A percentile compares a stretch with the other conserved stretches of the same genome.
Conservation (phyloP, 2,113 vertebrate species). For the Grammomys dolichurus region DNA sequence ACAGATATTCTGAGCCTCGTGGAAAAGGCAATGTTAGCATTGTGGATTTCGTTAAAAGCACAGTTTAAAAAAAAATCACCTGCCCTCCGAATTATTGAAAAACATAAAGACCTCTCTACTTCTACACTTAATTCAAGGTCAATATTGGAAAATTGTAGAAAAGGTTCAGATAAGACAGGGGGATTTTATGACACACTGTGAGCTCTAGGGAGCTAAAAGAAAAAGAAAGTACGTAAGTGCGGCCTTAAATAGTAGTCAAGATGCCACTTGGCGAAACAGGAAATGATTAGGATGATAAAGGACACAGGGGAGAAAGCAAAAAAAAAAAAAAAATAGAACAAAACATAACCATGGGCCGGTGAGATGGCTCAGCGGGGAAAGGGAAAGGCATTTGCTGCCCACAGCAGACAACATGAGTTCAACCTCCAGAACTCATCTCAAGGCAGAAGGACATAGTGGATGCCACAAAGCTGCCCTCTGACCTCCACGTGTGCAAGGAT, state of each 20-base stretch:
- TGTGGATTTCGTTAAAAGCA: not conserved
- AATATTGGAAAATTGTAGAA: not conserved
- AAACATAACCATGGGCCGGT: not conserved
- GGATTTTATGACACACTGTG: not conserved
- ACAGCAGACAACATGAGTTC: not conserved
- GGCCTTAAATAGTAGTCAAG: not conserved
- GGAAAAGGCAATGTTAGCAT: not conserved
- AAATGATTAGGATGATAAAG: not conserved
- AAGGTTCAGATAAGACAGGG: not conserved
- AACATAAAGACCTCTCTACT: not conserved
- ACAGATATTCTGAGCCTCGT: slow-evolving; percentile 23
- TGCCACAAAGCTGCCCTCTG: not conserved
- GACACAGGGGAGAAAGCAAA: not conserved
- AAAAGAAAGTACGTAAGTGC: not conserved
- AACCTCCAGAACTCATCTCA: not conserved
- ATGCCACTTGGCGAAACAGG: not conserved
- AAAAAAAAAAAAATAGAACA: not conserved
- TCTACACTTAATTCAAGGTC: not conserved
- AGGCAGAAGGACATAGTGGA: too few relatives aligned
- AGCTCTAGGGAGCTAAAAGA: not conserved
- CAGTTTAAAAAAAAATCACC: not conserved
- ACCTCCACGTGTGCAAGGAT: too few relatives aligned
- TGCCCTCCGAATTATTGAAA: slow-evolving; percentile 10
- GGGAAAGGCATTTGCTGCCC: too few relatives aligned
- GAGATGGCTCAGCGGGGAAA: not conserved